Conservation (phyloP, 2,113 vertebrate genomes). For the Tringa solitaria region DNA sequence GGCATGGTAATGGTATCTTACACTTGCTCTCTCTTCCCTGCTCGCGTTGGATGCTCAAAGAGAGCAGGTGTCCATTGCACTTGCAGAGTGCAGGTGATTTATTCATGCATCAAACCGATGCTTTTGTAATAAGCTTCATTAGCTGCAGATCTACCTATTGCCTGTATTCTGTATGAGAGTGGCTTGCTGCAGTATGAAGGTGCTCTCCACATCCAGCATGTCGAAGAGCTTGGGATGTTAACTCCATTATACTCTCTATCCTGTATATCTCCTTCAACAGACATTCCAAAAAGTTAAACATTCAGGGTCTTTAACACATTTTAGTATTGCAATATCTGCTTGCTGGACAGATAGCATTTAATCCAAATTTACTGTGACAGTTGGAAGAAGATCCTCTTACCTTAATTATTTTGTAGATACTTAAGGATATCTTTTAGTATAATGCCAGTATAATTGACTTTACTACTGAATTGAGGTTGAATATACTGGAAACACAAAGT, state of each 20-base stretch:
- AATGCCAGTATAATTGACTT: neutral
- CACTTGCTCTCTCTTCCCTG: neutral
- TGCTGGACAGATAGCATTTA: neutral
- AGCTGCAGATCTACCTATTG: neutral
- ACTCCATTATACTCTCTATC: rapidly evolving
- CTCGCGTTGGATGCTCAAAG: neutral
- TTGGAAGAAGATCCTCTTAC: neutral
- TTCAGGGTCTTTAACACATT: neutral
- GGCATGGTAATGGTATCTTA: neutral
- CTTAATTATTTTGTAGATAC: neutral
- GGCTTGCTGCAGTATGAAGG: neutral
- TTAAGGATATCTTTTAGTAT: neutral
- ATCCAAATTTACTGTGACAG: neutral
- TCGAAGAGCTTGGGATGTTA: neutral
- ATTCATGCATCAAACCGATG: neutral
- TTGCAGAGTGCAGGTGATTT: neutral
- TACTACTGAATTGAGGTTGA: neutral
- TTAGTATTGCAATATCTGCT: neutral
- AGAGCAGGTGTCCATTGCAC: neutral
- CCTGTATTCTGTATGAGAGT: neutral
- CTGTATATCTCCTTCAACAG: neutral
- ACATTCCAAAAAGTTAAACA: neutral
- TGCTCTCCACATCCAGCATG: neutral
- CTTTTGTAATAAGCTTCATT: neutral
- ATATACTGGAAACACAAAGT: neutral